Evolutionary conservation across 2,113 vertebrate genomes (phyloP).

Genomic region (Hippoglossus stenolepis): DNA sequence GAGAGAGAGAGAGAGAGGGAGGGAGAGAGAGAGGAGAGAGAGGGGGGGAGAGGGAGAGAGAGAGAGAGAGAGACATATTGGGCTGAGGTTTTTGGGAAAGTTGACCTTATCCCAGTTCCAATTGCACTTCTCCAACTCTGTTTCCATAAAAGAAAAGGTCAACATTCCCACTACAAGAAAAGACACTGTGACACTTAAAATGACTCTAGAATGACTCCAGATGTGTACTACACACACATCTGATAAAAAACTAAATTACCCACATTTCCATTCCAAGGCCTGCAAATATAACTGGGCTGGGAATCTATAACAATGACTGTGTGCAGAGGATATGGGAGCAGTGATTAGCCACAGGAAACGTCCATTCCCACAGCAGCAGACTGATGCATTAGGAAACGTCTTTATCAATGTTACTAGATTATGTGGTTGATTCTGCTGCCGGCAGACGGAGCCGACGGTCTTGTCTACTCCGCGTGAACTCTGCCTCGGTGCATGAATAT

Average conservation of each 20-base stretch:
- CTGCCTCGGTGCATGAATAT: too few relatives aligned
- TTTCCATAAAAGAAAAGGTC: constrained; percentile 67
- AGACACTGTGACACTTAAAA: constrained; percentile 17
- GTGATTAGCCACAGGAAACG: constrained; percentile 63
- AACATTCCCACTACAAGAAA: constrained; percentile 29
- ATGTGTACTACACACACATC: too few relatives aligned
- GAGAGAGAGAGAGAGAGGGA: background rate
- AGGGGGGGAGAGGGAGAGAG: background rate
- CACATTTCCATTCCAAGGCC: constrained; percentile 33
- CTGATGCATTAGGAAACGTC: constrained; percentile 52
- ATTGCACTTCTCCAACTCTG: constrained; percentile 46
- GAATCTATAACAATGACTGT: constrained; percentile 16
- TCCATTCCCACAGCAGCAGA: constrained; percentile 50
- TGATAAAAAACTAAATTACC: background rate
- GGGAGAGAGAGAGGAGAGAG: constrained; percentile 1
- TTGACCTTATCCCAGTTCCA: constrained; percentile 64
- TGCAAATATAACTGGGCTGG: constrained; percentile 9
- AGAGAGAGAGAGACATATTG: constrained; percentile 34
- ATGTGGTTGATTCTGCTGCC: constrained; percentile 14
- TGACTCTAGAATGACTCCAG: background rate
- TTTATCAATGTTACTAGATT: constrained; percentile 47
- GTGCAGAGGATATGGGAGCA: constrained; percentile 43
- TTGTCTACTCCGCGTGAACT: background rate
- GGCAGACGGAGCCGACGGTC: constrained; percentile 4
- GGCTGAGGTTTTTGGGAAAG: constrained; percentile 61